Conservation (phyloP, 2,888 invertebrate genomes). For the Pimpla rufipes region DNA sequence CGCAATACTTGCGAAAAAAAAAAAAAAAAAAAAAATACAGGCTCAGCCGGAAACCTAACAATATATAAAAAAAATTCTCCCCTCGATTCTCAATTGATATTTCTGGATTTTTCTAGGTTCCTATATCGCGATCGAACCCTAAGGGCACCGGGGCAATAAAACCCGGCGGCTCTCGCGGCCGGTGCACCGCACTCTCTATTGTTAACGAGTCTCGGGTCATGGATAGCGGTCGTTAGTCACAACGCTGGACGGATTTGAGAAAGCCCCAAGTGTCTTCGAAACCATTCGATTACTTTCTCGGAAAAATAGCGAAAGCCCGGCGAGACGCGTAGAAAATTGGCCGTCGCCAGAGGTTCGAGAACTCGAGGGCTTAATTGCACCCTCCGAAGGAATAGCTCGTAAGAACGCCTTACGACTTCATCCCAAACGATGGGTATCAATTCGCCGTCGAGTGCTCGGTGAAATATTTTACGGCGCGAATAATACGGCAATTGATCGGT, state of each 20-base stretch:
- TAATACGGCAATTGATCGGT: background rate
- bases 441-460: background rate
- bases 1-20: background rate
- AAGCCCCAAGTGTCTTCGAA: background rate
- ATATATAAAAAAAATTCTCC: too few species aligned
- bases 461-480: background rate
- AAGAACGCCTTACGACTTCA: background rate
- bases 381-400: background rate
- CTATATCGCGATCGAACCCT: background rate
- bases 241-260: conserved; percentile 16
- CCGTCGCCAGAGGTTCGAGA: background rate
- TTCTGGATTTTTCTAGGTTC: conserved; percentile 9
- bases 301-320: background rate
- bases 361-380: conserved; percentile 6
- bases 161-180: background rate
- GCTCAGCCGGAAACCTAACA: background rate
- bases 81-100: background rate
- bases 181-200: conserved; percentile 4
- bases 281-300: conserved; percentile 2
- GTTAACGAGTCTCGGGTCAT: conserved; percentile 15
- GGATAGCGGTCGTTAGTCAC: conserved; percentile 12
- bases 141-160: conserved; percentile 18
- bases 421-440: conserved; percentile 14
- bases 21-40: too few species aligned
- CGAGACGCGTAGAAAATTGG: background rate